Evolutionary conservation across 2,888 invertebrate genomes (phyloP).

Genomic region (Odontocolon sp.): DNA sequence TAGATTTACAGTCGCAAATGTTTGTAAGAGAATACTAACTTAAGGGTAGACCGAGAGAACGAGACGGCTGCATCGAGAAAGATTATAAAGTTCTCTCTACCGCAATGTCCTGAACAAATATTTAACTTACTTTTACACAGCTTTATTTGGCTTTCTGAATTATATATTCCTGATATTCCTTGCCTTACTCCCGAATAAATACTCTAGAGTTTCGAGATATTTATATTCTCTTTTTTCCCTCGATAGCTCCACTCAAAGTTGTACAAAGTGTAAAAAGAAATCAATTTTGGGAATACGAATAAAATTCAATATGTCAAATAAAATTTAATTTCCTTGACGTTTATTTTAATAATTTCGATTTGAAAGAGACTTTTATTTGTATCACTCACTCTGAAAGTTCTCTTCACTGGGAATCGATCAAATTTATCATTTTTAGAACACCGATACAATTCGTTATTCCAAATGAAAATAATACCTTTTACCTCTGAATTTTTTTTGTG

Average conservation of each 20-base stretch:
- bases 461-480: not conserved
- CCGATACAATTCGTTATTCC: not conserved
- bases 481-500: not conserved
- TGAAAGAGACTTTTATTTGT: no score
- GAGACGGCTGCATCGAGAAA: not conserved
- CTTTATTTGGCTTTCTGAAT: slow-evolving; percentile 12
- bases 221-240: slow-evolving; percentile 18
- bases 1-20: slow-evolving; percentile 48
- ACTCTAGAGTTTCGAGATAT: not conserved
- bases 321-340: no score
- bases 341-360: no score
- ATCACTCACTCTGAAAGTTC: no score
- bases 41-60: not conserved
- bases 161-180: not conserved
- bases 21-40: slow-evolving; percentile 30
- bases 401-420: no score
- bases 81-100: slow-evolving; percentile 19
- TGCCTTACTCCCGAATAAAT: not conserved
- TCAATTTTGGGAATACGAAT: no score
- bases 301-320: no score
- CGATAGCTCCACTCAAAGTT: slow-evolving; percentile 17
- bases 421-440: not conserved
- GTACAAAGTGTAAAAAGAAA: not conserved
- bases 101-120: not conserved
- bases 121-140: slow-evolving; percentile 4